Percentiles rank a stretch among this genome's conserved stretches.
phyloP scores from a whole-genome alignment of 1,140 invertebrate species.

The Sarcophaga peregrina region DNA sequence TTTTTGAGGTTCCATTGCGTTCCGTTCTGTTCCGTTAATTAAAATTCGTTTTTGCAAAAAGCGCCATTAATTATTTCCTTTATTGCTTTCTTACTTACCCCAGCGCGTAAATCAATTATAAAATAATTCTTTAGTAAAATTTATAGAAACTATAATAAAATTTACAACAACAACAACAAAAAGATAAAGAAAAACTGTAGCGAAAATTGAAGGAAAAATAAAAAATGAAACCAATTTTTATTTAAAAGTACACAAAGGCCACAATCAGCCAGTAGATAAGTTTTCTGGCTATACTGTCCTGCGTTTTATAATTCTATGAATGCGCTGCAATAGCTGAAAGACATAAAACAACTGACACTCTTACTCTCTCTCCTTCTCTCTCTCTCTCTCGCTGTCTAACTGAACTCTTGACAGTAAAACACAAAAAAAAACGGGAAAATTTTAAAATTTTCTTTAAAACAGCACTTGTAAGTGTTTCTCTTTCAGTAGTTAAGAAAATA shows the following conservation, averaged over 20 bases:
- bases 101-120: constrained; percentile 3
- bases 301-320: too few relatives aligned
- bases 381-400: too few relatives aligned
- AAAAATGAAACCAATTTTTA: neutral
- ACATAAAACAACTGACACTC: too few relatives aligned
- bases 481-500: neutral
- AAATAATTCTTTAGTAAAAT: neutral
- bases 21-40: neutral
- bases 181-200: too few relatives aligned
- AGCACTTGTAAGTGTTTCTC: neutral
- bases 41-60: neutral
- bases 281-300: neutral
- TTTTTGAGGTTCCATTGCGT: too few relatives aligned
- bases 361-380: too few relatives aligned
- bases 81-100: neutral
- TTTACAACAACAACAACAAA: neutral
- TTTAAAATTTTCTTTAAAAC: neutral
- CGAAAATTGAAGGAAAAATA: too few relatives aligned
- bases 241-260: neutral
- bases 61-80: constrained; percentile 7
- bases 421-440: neutral
- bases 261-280: neutral
- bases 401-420: neutral
- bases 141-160: neutral
- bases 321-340: too few relatives aligned